Conservation (phyloP, 2,113 vertebrate genomes). For the Ginglymostoma cirratum region DNA sequence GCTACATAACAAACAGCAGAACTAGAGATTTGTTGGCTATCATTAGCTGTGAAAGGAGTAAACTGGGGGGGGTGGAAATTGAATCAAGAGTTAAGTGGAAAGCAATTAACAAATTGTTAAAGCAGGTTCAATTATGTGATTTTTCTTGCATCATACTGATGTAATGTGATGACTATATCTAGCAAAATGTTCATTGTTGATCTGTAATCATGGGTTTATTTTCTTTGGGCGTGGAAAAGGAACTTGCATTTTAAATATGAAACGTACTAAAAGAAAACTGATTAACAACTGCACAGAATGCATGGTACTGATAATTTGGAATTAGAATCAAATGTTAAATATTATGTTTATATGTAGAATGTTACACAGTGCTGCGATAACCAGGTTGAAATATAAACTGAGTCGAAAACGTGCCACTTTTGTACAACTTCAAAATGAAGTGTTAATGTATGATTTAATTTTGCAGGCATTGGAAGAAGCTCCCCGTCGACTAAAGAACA, state of each 20-base stretch:
- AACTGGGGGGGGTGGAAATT: no score
- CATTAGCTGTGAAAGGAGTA: no score
- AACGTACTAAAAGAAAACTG: not conserved
- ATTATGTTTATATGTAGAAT: not conserved
- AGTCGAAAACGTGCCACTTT: not conserved
- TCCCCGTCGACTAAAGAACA: conserved; percentile 83
- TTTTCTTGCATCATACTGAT: not conserved
- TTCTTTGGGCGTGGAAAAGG: not conserved
- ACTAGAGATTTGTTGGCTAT: no score
- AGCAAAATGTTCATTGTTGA: not conserved
- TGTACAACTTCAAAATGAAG: not conserved
- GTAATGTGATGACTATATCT: not conserved
- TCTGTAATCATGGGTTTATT: not conserved
- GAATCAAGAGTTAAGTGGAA: not conserved
- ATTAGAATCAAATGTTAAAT: not conserved
- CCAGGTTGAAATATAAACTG: not conserved
- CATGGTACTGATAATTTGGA: not conserved
- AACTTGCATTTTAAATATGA: not conserved
- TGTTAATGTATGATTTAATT: not conserved
- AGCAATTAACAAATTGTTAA: not conserved
- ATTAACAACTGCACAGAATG: not conserved
- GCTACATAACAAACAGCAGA: no score
- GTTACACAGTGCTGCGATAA: not conserved
- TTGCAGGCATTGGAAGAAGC: conserved; percentile 74
- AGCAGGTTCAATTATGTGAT: not conserved